These are phyloP conservation scores for Drosophila repletoides DNA, from an alignment of 1,140 invertebrate genomes.

Conservation along the genomic window DNA sequence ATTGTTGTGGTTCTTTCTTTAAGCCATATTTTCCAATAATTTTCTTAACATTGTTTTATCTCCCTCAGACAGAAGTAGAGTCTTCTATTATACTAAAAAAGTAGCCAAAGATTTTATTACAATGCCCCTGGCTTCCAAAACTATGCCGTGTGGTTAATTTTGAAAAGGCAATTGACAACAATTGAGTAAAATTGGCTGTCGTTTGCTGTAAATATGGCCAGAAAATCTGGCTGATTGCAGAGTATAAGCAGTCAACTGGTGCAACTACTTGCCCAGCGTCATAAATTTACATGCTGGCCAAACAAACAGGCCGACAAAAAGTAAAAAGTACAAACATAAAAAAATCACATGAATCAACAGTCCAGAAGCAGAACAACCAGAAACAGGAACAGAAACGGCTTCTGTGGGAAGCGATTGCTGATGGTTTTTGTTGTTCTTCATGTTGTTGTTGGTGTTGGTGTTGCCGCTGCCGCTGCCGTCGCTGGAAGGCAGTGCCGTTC, in stretches of 20 bases:
- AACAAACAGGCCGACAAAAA: constrained; percentile 59
- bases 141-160: too few species aligned
- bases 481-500: constrained; percentile 58
- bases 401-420: constrained; percentile 31
- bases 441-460: constrained; percentile 5
- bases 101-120: too few species aligned
- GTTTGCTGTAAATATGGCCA: not conserved
- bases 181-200: not conserved
- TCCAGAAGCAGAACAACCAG: too few species aligned
- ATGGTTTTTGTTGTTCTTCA: not conserved
- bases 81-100: too few species aligned
- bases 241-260: constrained; percentile 38
- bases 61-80: too few species aligned
- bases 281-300: constrained; percentile 68
- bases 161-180: not conserved
- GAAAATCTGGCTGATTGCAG: constrained; percentile 15
- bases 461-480: constrained; percentile 19
- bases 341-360: constrained; percentile 22
- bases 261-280: constrained; percentile 67
- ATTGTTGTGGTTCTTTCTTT: too few species aligned
- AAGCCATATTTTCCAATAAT: too few species aligned
- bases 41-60: too few species aligned
- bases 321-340: constrained; percentile 1
- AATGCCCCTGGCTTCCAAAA: too few species aligned
- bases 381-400: constrained; percentile 38